Evolutionary conservation across 2,113 vertebrate species (phyloP).

Genomic region (Brachypteracias leptosomus): DNA sequence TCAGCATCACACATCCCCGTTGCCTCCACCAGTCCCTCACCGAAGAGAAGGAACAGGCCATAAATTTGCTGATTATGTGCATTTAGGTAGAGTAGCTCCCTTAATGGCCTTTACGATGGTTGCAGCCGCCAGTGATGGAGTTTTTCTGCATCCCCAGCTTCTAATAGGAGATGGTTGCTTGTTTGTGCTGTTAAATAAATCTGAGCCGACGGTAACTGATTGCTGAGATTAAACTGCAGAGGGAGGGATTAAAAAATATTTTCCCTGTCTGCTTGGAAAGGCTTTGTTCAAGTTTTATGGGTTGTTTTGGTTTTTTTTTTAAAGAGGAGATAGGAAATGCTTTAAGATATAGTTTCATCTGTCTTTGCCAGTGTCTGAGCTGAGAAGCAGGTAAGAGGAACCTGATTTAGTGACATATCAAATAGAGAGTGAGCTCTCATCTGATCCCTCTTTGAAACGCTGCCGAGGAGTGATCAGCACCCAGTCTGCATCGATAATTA

Average conservation of each 20-base stretch:
- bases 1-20: background rate
- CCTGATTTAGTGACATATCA: background rate
- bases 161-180: background rate
- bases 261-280: background rate
- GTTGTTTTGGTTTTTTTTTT: background rate
- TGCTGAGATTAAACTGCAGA: background rate
- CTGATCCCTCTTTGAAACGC: background rate
- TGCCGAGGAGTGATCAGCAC: background rate
- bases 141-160: conserved; percentile 41
- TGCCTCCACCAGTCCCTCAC: background rate
- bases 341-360: background rate
- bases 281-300: background rate
- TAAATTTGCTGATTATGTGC: conserved; percentile 64
- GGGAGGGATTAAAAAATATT: conserved; percentile 7
- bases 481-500: conserved; percentile 1
- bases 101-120: conserved; percentile 42
- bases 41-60: conserved; percentile 39
- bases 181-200: conserved; percentile 51
- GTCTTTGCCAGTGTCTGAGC: background rate
- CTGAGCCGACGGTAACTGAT: background rate
- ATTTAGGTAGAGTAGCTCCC: conserved; percentile 53
- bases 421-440: background rate
- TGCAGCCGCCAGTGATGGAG: conserved; percentile 28
- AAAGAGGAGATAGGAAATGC: background rate
- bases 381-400: background rate